phyloP scores from a whole-genome alignment of 2,113 vertebrate genomes.

The Barnardius zonarius region DNA sequence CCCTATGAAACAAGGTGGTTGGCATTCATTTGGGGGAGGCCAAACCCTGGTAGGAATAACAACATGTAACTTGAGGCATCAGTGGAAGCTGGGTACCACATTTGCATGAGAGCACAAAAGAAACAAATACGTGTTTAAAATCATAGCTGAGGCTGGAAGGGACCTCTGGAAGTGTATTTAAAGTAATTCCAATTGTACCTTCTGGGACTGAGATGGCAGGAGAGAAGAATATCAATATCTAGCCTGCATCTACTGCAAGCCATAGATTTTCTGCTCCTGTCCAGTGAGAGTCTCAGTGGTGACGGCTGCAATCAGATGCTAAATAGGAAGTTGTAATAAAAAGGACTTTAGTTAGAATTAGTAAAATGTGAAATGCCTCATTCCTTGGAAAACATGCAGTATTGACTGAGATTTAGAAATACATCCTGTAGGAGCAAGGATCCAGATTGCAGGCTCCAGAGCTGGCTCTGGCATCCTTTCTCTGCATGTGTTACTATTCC shows the following conservation, averaged over 20 bases:
- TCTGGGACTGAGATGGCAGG: constrained; percentile 57
- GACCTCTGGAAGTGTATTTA: not conserved
- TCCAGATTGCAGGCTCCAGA: constrained; percentile 71
- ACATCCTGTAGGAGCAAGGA: constrained; percentile 81
- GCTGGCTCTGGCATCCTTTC: constrained; percentile 16
- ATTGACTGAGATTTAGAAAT: constrained; percentile 83
- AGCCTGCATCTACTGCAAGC: not conserved
- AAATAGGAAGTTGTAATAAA: constrained; percentile 74
- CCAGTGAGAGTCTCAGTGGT: constrained; percentile 42
- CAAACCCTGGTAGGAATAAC: not conserved
- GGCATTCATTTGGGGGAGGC: not conserved
- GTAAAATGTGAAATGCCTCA: constrained; percentile 54
- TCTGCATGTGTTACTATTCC: not conserved
- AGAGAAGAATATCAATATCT: constrained; percentile 53
- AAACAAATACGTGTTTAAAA: not conserved
- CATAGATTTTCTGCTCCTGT: constrained; percentile 42
- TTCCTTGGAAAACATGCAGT: constrained; percentile 76
- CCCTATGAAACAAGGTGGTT: not conserved
- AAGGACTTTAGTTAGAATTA: constrained; percentile 73
- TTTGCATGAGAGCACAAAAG: not conserved
- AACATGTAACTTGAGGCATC: not conserved
- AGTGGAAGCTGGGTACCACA: not conserved
- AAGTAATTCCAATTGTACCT: not conserved
- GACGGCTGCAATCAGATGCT: constrained; percentile 60
- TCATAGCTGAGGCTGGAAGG: not conserved